Percentiles rank a stretch among this genome's conserved stretches.
Conservation (phyloP, 1,140 invertebrate species). For the Drosophila asahinai region DNA sequence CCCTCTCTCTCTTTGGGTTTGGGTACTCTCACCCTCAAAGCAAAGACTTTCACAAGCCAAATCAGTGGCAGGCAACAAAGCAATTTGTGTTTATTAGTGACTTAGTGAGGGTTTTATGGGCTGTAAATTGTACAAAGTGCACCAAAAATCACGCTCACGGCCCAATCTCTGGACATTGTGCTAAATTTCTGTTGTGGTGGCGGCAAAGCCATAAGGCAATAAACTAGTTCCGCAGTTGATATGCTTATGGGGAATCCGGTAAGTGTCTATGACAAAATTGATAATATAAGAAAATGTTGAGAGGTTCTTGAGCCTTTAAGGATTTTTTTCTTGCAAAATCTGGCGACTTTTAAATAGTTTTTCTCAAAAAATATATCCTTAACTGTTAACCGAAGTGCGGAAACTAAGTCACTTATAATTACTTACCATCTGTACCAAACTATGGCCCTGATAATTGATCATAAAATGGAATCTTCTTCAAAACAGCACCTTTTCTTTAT, state of each 20-base stretch:
- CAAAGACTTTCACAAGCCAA: conserved; percentile 42
- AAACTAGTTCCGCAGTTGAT: conserved; percentile 16
- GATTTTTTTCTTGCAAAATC: no score
- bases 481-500: no score
- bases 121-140: conserved; percentile 41
- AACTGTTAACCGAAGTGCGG: no score
- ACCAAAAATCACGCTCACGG: conserved; percentile 48
- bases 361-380: no score
- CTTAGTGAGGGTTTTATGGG: conserved; percentile 59
- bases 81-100: conserved; percentile 58
- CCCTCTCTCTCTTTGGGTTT: neutral
- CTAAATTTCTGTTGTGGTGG: conserved; percentile 17
- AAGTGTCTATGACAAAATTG: no score
- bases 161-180: conserved; percentile 30
- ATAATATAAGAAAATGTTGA: neutral
- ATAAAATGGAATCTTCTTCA: no score
- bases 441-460: no score
- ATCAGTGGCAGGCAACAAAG: conserved; percentile 29
- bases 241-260: no score
- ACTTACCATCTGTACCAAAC: no score
- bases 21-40: conserved; percentile 20
- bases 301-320: no score
- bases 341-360: no score
- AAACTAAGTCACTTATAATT: no score
- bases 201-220: conserved; percentile 26